phyloP scores from a whole-genome alignment of 2,113 vertebrate species.

The Myotis brandtii region DNA sequence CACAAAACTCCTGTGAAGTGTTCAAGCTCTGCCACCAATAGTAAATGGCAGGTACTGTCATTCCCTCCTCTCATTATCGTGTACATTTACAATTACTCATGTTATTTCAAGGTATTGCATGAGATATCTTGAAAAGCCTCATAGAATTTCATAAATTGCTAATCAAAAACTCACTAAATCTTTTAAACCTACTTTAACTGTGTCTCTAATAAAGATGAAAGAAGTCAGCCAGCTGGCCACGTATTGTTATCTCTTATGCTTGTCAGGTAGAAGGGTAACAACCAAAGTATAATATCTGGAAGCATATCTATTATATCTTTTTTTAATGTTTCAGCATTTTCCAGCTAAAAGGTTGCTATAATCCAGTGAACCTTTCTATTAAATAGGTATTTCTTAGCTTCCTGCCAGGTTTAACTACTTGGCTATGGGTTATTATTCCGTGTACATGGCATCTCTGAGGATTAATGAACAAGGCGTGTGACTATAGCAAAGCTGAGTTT shows the following conservation, averaged over 20 bases:
- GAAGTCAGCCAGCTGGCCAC: conserved; percentile 31
- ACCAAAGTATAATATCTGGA: background rate
- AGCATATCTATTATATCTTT: background rate
- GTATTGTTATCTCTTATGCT: conserved; percentile 1
- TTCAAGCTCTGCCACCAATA: background rate
- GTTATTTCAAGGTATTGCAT: background rate
- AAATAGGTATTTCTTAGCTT: conserved; percentile 70
- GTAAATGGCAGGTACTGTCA: background rate
- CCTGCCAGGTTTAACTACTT: conserved; percentile 68
- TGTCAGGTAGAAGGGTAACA: conserved; percentile 54
- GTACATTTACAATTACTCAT: background rate
- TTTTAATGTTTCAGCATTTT: conserved; percentile 73
- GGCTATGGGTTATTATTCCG: conserved; percentile 25
- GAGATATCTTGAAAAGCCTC: conserved; percentile 22
- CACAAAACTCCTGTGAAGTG: background rate
- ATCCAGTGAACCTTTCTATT: conserved; percentile 65
- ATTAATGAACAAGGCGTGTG: conserved; percentile 36
- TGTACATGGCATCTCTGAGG: conserved; percentile 30
- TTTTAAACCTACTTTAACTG: background rate
- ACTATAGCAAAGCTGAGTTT: background rate
- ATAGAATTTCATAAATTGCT: conserved; percentile 33
- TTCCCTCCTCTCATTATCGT: background rate
- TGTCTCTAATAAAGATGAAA: conserved; percentile 31
- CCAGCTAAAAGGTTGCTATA: conserved; percentile 65
- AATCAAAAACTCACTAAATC: conserved; percentile 28